Percentiles rank a stretch among this genome's conserved stretches.
These are phyloP conservation scores for Zaprionus africanus DNA, from an alignment of 1,140 invertebrate genomes.

Conservation along the genomic window DNA sequence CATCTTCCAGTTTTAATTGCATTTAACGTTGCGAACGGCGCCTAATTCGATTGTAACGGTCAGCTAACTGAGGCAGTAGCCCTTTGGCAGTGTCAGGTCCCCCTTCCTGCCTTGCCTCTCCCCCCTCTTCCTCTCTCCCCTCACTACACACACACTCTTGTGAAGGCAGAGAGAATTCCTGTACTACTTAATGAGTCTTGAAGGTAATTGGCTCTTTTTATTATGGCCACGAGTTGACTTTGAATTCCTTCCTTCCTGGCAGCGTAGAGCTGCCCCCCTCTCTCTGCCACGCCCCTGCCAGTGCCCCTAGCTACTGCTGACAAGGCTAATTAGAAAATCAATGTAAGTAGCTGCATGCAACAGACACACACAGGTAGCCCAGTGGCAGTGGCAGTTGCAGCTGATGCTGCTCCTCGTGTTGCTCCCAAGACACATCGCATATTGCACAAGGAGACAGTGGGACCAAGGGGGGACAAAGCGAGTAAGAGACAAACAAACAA, in stretches of 20 bases:
- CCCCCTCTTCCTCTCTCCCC: not conserved
- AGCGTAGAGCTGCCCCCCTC: not conserved
- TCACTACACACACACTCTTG: not conserved
- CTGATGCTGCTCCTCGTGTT: not conserved
- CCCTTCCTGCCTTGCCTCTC: too few relatives aligned
- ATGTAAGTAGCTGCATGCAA: constrained; percentile 56
- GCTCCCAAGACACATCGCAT: constrained; percentile 64
- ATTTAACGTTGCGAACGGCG: constrained; percentile 77
- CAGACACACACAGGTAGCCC: not conserved
- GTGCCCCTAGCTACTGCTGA: constrained; percentile 28
- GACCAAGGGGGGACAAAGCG: constrained; percentile 50
- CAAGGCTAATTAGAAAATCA: constrained; percentile 75
- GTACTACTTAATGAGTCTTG: constrained; percentile 79
- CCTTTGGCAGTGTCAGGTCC: constrained; percentile 35
- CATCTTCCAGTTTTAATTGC: constrained; percentile 81
- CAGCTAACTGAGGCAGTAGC: constrained; percentile 57
- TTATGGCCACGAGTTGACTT: constrained; percentile 74
- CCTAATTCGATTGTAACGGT: constrained; percentile 81
- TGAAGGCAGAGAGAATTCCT: constrained; percentile 27
- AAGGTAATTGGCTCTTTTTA: constrained; percentile 79
- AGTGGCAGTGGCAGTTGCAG: not conserved
- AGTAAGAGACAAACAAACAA: constrained; percentile 21
- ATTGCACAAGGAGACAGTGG: constrained; percentile 57
- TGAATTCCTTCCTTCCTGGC: constrained; percentile 56
- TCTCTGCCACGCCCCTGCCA: not conserved